Conservation (phyloP, 2,797 vertebrate genomes). For the Melanogrammus aeglefinus region DNA sequence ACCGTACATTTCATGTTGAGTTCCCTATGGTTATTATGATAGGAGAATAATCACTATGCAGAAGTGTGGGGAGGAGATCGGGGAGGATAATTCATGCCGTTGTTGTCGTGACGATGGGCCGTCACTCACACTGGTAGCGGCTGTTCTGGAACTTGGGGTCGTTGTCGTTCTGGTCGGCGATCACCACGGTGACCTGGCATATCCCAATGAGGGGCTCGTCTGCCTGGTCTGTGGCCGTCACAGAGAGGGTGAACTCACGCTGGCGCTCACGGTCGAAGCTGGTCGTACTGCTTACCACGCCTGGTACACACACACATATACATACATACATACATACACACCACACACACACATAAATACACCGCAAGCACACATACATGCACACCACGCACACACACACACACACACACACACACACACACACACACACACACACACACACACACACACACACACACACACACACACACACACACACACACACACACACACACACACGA, state of each 20-base stretch:
- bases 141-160: constrained; percentile 88
- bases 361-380: constrained; percentile 3
- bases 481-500: neutral
- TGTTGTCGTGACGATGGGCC: neutral
- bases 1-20: neutral
- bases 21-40: neutral
- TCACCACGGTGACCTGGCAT: constrained; percentile 79
- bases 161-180: constrained; percentile 87
- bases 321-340: neutral
- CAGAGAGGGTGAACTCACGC: constrained; percentile 76
- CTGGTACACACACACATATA: constrained; percentile 52
- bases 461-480: constrained; percentile 8
- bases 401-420: constrained; percentile 1
- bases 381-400: constrained; percentile 11
- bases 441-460: constrained; percentile 3
- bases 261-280: constrained; percentile 88
- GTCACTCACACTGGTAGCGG: constrained; percentile 82
- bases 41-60: neutral
- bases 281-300: constrained; percentile 75
- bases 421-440: neutral
- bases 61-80: neutral
- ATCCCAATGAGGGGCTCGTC: constrained; percentile 83
- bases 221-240: constrained; percentile 84
- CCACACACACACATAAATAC: neutral
- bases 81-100: neutral